These are phyloP conservation scores for Drosophila suboccidentalis DNA, from an alignment of 2,888 invertebrate species.

Conservation along the genomic window DNA sequence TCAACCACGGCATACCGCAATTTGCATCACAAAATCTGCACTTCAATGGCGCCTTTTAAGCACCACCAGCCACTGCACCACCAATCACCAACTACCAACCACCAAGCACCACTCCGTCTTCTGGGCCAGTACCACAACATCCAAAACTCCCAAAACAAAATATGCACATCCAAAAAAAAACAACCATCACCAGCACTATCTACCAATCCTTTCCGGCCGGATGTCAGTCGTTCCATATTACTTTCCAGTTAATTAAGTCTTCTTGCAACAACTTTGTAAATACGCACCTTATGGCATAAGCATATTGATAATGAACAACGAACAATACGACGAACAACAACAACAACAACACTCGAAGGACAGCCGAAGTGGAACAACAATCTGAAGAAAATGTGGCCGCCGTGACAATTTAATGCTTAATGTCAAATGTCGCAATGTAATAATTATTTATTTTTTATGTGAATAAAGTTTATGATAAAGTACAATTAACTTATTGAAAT, in stretches of 20 bases:
- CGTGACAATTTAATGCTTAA: conserved; percentile 29
- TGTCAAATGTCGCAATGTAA: conserved; percentile 76
- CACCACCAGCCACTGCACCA: conserved; percentile 54
- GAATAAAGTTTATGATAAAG: conserved; percentile 78
- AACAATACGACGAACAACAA: conserved; percentile 12
- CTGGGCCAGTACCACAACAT: conserved; percentile 49
- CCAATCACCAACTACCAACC: conserved; percentile 34
- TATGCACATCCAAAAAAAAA: conserved; percentile 51
- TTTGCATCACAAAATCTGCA: conserved; percentile 84
- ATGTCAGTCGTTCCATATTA: conserved; percentile 39
- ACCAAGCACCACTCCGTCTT: conserved; percentile 38
- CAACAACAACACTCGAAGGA: conserved; percentile 39
- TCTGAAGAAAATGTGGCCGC: conserved; percentile 17
- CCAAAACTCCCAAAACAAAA: conserved; percentile 27
- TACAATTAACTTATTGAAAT: conserved; percentile 37
- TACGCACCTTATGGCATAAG: conserved; percentile 73
- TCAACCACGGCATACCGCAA: conserved; percentile 90
- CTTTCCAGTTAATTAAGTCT: conserved; percentile 58
- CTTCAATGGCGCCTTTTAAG: conserved; percentile 81
- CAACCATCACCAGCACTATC: conserved; percentile 9
- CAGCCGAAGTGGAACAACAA: conserved; percentile 15
- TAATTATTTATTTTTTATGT: conserved; percentile 80
- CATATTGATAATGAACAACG: conserved; percentile 50
- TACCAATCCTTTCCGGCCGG: conserved; percentile 38
- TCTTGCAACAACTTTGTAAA: conserved; percentile 75